Percentiles rank a stretch among this genome's conserved stretches.
phyloP scores from a whole-genome alignment of 2,888 invertebrate species.

The Hydrotaea diabolus region DNA sequence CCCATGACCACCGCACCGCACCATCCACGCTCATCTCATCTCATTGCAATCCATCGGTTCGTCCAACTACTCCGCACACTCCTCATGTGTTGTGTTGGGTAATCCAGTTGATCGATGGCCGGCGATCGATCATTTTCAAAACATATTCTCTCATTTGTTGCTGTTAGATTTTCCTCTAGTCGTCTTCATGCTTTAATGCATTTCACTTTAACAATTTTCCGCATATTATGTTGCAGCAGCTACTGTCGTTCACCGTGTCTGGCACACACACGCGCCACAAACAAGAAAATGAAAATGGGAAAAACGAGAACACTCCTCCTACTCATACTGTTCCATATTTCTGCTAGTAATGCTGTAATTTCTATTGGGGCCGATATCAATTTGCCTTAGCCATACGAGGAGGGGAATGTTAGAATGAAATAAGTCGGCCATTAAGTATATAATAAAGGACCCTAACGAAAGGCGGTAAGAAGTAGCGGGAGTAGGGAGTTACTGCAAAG shows the following conservation, averaged over 20 bases:
- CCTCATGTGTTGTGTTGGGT: not conserved
- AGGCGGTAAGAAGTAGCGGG: too few species aligned
- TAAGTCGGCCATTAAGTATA: too few species aligned
- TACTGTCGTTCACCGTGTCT: conserved; percentile 13
- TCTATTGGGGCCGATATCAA: not conserved
- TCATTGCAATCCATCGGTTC: not conserved
- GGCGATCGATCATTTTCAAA: conserved; percentile 45
- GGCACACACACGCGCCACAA: not conserved
- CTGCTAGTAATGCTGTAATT: not conserved
- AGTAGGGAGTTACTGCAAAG: too few species aligned
- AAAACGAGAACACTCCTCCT: not conserved
- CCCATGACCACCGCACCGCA: not conserved
- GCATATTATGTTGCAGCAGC: conserved; percentile 46
- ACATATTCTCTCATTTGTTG: conserved; percentile 24
- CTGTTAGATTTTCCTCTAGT: conserved; percentile 10
- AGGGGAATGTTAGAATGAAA: not conserved
- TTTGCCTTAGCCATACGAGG: not conserved
- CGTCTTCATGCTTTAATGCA: conserved; percentile 50
- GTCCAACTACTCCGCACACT: not conserved
- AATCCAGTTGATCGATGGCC: conserved; percentile 40
- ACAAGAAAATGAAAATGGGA: not conserved
- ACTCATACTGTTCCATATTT: not conserved
- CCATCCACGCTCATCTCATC: too few species aligned
- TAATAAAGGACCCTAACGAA: too few species aligned
- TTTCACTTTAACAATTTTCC: conserved; percentile 55